A percentile compares a stretch with the other conserved stretches of the same genome.
These are phyloP conservation scores for Toxotes chatareus DNA, from an alignment of 2,113 vertebrate genomes.

Conservation along the genomic window DNA sequence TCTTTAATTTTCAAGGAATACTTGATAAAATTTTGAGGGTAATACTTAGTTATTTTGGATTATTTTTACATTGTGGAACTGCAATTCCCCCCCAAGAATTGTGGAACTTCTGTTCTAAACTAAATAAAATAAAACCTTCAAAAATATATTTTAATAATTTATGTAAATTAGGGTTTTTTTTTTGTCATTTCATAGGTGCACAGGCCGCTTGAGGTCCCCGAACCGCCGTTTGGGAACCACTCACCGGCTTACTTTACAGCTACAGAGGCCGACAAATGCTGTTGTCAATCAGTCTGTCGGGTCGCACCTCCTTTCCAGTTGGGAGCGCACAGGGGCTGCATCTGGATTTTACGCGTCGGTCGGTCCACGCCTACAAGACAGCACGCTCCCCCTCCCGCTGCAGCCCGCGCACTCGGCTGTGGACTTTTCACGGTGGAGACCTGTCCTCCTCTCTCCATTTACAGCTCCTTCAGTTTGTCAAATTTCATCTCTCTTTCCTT, in stretches of 20 bases:
- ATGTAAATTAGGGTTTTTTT: too few species aligned
- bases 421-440: slow-evolving; percentile 10
- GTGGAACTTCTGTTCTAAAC: too few species aligned
- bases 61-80: background rate
- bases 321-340: slow-evolving; percentile 65
- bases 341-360: slow-evolving; percentile 73
- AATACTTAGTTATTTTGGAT: too few species aligned
- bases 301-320: slow-evolving; percentile 61
- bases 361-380: slow-evolving; percentile 63
- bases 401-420: slow-evolving; percentile 38
- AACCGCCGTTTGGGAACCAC: background rate
- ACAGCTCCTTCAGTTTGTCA: background rate
- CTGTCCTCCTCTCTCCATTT: background rate
- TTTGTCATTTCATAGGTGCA: too few species aligned
- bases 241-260: slow-evolving; percentile 8
- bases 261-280: slow-evolving; percentile 53
- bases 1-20: too few species aligned
- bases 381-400: slow-evolving; percentile 8
- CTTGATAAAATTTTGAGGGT: too few species aligned
- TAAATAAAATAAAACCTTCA: too few species aligned
- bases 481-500: background rate
- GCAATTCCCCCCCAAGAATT: background rate
- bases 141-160: too few species aligned
- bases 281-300: slow-evolving; percentile 65
- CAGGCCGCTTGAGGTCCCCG: background rate